Evolutionary conservation across 2,113 vertebrate species (phyloP).

Genomic region (Sturnus vulgaris): DNA sequence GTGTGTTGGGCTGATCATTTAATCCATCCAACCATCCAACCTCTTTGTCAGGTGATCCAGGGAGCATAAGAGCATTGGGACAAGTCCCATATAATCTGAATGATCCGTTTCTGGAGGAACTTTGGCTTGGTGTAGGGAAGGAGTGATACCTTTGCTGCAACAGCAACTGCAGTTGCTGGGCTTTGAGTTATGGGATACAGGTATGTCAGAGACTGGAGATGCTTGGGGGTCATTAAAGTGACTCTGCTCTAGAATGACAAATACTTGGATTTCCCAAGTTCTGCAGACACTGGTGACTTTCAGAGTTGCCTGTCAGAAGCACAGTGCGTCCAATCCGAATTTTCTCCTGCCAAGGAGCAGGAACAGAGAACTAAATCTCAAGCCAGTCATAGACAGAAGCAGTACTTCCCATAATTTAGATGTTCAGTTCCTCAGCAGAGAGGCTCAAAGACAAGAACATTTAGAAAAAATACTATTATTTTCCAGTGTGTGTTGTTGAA

Average conservation of each 20-base stretch:
- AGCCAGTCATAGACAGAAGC: not conserved
- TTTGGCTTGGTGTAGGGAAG: not conserved
- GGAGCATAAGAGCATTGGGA: not conserved
- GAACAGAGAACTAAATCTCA: not conserved
- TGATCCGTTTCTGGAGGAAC: not conserved
- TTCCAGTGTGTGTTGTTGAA: not conserved
- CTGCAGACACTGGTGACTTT: not conserved
- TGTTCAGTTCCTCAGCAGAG: not conserved
- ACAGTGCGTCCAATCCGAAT: not conserved
- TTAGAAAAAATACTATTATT: not conserved
- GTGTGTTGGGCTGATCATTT: not conserved
- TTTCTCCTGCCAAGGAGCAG: not conserved
- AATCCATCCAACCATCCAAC: not conserved
- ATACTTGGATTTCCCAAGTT: not conserved
- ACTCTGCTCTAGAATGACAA: not conserved
- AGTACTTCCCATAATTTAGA: not conserved
- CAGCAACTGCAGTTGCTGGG: not conserved
- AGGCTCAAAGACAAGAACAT: not conserved
- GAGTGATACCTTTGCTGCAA: not conserved
- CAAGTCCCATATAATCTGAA: not conserved
- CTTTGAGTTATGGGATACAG: not conserved
- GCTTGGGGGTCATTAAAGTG: not conserved
- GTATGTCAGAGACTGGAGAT: not conserved
- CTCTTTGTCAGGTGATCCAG: not conserved
- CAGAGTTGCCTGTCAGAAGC: not conserved